phyloP scores from a whole-genome alignment of 2,113 vertebrate genomes.

The Asarcornis scutulata region DNA sequence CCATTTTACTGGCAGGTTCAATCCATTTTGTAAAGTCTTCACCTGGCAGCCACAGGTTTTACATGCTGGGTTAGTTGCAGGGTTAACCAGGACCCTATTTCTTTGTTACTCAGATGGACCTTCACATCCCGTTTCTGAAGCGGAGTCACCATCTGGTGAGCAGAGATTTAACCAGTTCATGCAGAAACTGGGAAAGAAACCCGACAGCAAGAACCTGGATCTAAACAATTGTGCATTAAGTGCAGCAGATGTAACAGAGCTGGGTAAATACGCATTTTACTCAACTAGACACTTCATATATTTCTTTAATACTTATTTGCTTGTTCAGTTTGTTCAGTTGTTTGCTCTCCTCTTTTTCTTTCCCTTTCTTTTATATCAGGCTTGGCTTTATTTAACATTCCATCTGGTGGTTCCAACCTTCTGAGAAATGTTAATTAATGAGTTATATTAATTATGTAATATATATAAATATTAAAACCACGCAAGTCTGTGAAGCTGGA shows the following conservation, averaged over 20 bases:
- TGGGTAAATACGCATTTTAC: slow-evolving; percentile 72
- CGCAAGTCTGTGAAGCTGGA: not conserved
- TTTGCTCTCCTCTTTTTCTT: not conserved
- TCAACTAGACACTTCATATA: not conserved
- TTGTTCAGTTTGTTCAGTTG: not conserved
- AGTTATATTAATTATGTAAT: not conserved
- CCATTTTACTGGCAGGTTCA: not conserved
- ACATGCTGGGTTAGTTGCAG: not conserved
- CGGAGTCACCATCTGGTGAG: slow-evolving; percentile 57
- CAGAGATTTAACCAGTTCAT: slow-evolving; percentile 79
- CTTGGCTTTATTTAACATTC: not conserved
- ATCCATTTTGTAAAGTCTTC: not conserved
- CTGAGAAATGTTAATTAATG: not conserved
- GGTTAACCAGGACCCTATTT: not conserved
- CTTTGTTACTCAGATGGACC: slow-evolving; percentile 49
- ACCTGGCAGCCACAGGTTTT: not conserved
- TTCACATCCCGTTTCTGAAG: slow-evolving; percentile 32
- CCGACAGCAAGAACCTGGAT: slow-evolving; percentile 73
- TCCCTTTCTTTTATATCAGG: not conserved
- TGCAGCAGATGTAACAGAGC: slow-evolving; percentile 77
- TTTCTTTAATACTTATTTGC: not conserved
- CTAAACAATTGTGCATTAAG: slow-evolving; percentile 82
- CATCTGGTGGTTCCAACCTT: not conserved
- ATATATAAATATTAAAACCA: not conserved
- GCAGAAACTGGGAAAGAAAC: slow-evolving; percentile 80